Evolutionary conservation across 2,797 vertebrate species (phyloP).

Genomic region (Anniella stebbinsi): DNA sequence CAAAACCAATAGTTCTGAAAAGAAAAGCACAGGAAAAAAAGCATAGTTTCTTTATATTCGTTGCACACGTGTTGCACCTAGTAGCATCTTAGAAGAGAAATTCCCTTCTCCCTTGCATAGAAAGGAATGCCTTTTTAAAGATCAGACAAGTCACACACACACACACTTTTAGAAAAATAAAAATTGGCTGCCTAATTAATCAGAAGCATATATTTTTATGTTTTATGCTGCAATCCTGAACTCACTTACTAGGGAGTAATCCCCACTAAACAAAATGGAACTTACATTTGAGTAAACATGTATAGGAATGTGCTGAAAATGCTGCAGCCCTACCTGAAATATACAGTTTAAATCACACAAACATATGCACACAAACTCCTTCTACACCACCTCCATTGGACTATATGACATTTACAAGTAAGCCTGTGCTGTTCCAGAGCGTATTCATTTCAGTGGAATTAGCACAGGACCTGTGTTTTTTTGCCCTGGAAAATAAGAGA

Average conservation of each 20-base stretch:
- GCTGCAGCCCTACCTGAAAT: no score
- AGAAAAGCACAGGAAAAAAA: neutral
- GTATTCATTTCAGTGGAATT: neutral
- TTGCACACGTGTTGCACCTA: neutral
- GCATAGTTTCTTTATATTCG: neutral
- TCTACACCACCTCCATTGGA: neutral
- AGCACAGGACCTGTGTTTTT: neutral
- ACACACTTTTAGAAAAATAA: no score
- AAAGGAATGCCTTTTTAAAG: neutral
- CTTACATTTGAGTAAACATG: no score
- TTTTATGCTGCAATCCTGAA: no score
- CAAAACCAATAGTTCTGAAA: neutral
- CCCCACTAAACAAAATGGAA: no score
- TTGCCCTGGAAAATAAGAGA: neutral
- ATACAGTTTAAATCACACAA: no score
- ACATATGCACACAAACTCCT: no score
- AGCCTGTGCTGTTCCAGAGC: neutral
- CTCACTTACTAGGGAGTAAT: no score
- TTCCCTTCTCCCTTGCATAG: no score
- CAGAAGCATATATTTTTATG: no score
- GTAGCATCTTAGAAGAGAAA: neutral
- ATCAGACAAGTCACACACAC: neutral
- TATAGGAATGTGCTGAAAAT: no score
- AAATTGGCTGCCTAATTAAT: no score
- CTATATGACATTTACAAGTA: neutral